Base-by-base conservation (phyloP, 2,113 vertebrate genomes). In the Sylvilagus bachmani region DNA sequence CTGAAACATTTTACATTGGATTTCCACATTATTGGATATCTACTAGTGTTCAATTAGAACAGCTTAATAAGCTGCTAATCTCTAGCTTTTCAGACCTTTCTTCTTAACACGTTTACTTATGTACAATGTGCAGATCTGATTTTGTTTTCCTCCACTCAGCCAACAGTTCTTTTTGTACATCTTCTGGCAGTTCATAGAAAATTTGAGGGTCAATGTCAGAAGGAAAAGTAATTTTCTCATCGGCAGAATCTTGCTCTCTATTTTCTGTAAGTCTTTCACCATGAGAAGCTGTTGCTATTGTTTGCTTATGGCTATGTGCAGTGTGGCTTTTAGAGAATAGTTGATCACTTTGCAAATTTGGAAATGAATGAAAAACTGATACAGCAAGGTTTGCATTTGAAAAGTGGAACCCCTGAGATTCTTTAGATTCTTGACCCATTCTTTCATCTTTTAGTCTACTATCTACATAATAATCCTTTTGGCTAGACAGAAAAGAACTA, bases 141-240 rank as follows among this genome's bases (percentile, higher is more conserved):
- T 97, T 97, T 87, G 96, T 14, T 97, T 67, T 98, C 90, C 97
- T 99, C 99, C 99, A 99, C 25, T 99, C 99, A 1, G 97, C 96
- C 85, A 99, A 83, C 6, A 99, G 91, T 94, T 99, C 99, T 61
- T 58, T 97, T 80, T 99, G 99, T 58, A 99, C 80, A 9, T 98
- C 99, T 3, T 91, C 73, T 1, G 99, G 99, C 14, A 99, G 98
- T 95, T 99, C 98, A 5, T 98, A 99, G 97, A 99, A 99, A 67
- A 99, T 99, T 58, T 96, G 75, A 33, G 98, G 96, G 92, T 99
- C 99, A 6, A 99, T 97, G 3, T 98, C 93, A 86, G 98, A 93
- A 14, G 99, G 99, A 75, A 99, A 95, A 11, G 33, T 25, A 36
- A 95, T 11, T 87, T 90, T 92, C 27, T 67, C 80, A 49, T 84